Evolutionary conservation across 1,140 invertebrate species (phyloP).

Genomic region (Drosophila sproati): DNA sequence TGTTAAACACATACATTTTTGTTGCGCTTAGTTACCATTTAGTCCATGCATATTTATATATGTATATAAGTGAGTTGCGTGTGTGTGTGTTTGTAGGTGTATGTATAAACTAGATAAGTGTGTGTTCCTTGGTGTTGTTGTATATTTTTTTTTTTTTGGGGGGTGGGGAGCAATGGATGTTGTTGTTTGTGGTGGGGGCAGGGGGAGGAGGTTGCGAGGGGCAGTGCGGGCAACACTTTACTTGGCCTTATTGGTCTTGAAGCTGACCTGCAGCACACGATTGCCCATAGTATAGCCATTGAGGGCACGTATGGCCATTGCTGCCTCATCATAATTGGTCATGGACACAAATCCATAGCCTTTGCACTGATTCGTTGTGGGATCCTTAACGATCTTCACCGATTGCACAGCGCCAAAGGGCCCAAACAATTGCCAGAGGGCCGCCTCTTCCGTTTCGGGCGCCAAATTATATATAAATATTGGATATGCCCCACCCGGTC

Average conservation of each 20-base stretch:
- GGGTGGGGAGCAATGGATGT: neutral
- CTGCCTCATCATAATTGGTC: conserved; percentile 99
- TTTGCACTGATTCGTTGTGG: conserved; percentile 99
- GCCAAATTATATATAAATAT: conserved; percentile 99
- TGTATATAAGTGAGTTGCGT: conserved; percentile 51
- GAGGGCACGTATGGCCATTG: conserved; percentile 98
- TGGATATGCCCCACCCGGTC: conserved; percentile 93
- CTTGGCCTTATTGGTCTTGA: conserved; percentile 96
- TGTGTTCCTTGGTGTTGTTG: conserved; percentile 30
- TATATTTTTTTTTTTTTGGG: conserved; percentile 24
- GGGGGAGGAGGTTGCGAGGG: too few relatives aligned
- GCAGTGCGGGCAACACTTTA: conserved; percentile 46
- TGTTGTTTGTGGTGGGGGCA: neutral
- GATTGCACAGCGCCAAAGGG: conserved; percentile 99
- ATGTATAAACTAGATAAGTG: conserved; percentile 44
- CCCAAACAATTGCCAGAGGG: conserved; percentile 99
- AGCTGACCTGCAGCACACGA: conserved; percentile 98
- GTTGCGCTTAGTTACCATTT: conserved; percentile 78
- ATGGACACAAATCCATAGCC: conserved; percentile 99
- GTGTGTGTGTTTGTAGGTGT: conserved; percentile 28
- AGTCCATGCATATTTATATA: conserved; percentile 82
- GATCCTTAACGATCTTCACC: conserved; percentile 98
- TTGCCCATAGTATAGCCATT: conserved; percentile 99
- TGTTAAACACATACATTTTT: conserved; percentile 71
- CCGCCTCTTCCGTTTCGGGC: conserved; percentile 98